Percentiles rank a stretch among this genome's conserved stretches.
Evolutionary conservation across 2,113 vertebrate genomes (phyloP).

Genomic region (Hypocryptadius cinnamomeus): DNA sequence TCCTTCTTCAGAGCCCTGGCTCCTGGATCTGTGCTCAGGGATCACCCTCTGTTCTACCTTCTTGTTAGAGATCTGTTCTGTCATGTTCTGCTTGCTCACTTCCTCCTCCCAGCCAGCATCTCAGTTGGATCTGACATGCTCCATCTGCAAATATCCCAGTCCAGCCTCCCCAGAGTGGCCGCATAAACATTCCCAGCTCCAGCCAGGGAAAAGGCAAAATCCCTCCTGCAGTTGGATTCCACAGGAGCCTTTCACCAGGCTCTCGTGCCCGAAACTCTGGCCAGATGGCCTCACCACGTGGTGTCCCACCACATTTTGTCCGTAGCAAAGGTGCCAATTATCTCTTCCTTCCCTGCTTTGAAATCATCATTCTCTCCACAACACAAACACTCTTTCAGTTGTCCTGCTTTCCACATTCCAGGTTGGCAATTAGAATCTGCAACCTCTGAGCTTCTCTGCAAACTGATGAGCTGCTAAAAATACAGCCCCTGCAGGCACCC

Average conservation of each 20-base stretch:
- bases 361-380: not conserved
- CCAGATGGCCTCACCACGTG: conserved; percentile 26
- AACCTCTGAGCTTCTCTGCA: conserved; percentile 63
- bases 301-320: not conserved
- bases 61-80: not conserved
- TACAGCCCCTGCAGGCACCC: conserved; percentile 69
- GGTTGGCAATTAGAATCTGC: conserved; percentile 69
- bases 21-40: not conserved
- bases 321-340: not conserved
- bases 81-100: not conserved
- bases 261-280: not conserved
- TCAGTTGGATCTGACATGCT: not conserved
- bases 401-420: conserved; percentile 46
- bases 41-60: not conserved
- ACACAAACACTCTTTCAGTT: not conserved
- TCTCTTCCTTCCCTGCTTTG: not conserved
- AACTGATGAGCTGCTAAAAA: conserved; percentile 76
- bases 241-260: not conserved
- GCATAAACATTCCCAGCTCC: not conserved
- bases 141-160: not conserved
- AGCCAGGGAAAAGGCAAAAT: not conserved
- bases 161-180: not conserved
- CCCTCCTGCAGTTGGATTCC: not conserved
- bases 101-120: not conserved
- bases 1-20: not conserved